phyloP scores from a whole-genome alignment of 2,113 vertebrate species.

The Hystrix brachyura region DNA sequence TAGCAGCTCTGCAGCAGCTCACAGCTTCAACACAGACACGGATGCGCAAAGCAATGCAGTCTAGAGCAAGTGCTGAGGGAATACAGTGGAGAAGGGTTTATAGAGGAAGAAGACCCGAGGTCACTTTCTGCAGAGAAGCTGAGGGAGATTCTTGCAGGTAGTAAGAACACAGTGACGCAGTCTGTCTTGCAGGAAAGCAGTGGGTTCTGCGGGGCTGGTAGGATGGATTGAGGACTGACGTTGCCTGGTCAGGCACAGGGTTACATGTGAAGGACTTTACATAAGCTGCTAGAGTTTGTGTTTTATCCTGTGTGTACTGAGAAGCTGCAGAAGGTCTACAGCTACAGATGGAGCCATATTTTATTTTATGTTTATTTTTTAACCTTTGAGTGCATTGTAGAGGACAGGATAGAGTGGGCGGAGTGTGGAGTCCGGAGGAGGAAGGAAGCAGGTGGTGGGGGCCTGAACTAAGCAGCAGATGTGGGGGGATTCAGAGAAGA shows the following conservation, averaged over 20 bases:
- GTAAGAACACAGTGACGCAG: background rate
- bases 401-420: background rate
- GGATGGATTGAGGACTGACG: background rate
- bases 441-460: background rate
- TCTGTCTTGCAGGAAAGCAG: background rate
- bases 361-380: background rate
- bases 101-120: background rate
- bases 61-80: fast-evolving
- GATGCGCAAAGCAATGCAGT: too few species aligned
- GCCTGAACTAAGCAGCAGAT: background rate
- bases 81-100: background rate
- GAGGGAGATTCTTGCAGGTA: background rate
- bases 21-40: fast-evolving
- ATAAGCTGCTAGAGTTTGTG: background rate
- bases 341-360: background rate
- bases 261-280: background rate
- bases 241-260: background rate
- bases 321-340: background rate
- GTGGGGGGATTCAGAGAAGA: background rate
- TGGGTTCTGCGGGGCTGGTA: background rate
- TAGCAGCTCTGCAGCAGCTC: background rate
- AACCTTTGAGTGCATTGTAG: background rate
- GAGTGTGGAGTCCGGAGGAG: background rate
- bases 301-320: background rate
- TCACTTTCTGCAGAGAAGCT: background rate